Base-by-base conservation (phyloP, 1,140 invertebrate species). In the Latrodectus geometricus region DNA sequence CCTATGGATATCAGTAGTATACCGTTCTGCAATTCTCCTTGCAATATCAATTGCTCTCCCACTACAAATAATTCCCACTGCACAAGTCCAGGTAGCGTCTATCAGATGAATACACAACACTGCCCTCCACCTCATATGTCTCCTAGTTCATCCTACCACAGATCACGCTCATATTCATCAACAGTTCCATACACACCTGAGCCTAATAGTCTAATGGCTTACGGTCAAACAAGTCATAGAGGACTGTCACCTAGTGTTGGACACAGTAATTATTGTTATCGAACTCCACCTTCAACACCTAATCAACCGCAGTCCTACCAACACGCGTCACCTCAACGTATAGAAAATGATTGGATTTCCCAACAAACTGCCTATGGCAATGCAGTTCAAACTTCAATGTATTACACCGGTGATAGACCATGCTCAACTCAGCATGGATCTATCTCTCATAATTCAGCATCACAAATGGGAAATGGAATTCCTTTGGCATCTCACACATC, bases 331-430 rank as follows among this genome's bases (percentile, higher is more conserved):
- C 87, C 80, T 7, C 87, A 84, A 15, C 66, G 69, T 3, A 88
- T 88, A 56, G 87, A 88, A 68, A 88, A 87, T 76, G 86, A 82
- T 52, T 87, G 79, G 72, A 87, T 82, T n/a, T 65, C 79, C 14
- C 86, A 87, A 9, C 78, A 82, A 21, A 77, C 21, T 35, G 68
- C 72, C 9, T 82, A 87, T n/a, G 78, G 72, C 49, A 77, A n/a
- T 21, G 74, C 76, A 70, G 83, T 85, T 52, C 86, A 81, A 17
- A 74, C 85, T n/a, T 68, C 85, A 17, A n/a, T 81, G 8, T 87
- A 87, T 49, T 87, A 87, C 70, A 12, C 86, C 14, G 80, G 78
- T 20, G 76, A 79, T 20, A 52, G 85, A n/a, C 54, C 80, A 14
- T 80, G 69, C 23, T 49, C 56, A n/a, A 48, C 79, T 12, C 87